Evolutionary conservation across 2,113 vertebrate species (phyloP).

Genomic region (Dicerorhinus sumatrensis): DNA sequence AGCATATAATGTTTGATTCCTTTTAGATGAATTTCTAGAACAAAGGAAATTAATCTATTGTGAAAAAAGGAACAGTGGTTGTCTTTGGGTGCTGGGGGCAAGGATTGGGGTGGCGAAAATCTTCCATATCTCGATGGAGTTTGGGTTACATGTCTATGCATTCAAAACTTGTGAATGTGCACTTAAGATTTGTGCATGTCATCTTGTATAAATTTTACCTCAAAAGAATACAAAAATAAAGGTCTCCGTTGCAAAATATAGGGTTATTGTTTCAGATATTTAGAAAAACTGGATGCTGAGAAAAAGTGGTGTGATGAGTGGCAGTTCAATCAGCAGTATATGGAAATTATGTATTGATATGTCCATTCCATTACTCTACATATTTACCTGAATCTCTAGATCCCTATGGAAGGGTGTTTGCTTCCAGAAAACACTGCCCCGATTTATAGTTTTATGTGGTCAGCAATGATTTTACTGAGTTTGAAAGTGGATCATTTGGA

Average conservation of each 20-base stretch:
- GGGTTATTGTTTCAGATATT: background rate
- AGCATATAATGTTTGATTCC: background rate
- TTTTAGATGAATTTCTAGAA: background rate
- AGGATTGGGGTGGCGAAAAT: background rate
- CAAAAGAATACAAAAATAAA: background rate
- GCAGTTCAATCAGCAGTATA: background rate
- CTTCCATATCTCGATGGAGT: background rate
- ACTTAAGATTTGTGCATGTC: background rate
- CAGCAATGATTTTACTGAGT: background rate
- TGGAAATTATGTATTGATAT: background rate
- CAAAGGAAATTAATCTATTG: background rate
- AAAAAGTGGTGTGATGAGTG: background rate
- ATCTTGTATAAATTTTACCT: background rate
- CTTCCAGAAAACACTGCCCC: background rate
- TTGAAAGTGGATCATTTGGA: background rate
- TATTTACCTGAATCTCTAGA: background rate
- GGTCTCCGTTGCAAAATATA: background rate
- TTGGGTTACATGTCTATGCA: background rate
- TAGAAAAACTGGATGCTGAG: slow-evolving; percentile 9
- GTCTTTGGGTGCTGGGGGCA: rapidly evolving
- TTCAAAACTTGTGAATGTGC: background rate
- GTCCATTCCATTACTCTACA: background rate
- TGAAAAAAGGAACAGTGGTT: background rate
- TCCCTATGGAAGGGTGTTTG: background rate
- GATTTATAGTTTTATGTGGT: background rate